Base-by-base conservation (phyloP, 1,140 invertebrate genomes). In the Drosophila melanica region DNA sequence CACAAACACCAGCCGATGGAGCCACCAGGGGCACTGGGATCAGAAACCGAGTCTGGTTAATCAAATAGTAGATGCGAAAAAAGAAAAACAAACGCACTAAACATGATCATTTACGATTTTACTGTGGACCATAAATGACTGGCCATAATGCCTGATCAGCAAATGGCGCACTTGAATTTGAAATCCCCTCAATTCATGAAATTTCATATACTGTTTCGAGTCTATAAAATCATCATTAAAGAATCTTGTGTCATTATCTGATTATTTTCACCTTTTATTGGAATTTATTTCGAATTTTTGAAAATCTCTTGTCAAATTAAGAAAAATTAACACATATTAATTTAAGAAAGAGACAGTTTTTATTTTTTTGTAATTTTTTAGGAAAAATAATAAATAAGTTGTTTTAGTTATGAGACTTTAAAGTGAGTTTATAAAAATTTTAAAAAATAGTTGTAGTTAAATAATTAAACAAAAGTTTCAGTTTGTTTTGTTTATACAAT, bases 51-150 rank as follows among this genome's bases (percentile, higher is more conserved):
- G 47, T 58, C 62, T 87, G 84, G 79, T 65, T 87, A 89, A 87
- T 87, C 82, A 87, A 87, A 86, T 86, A 76, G 75, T 89, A 66
- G 77, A 87, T 77, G 84, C 67, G 70, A 81, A 54, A 82, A 77
- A 64, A 63, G 79, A 44, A 81, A 54, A 82, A 77, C 60, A 63
- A 82, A 44, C 53, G 51, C 76, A 82, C 75, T 89, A 89, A 86
- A 89, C 84, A 87, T 78, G 84, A 82, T 79, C 76, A 74, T 82
- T 79, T 77, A 81, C 62, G 58, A 73, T 79, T 82, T 77, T 77
- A 69, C 27, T 42, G 54, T 59, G 30, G n/a, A 27, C 64, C 51
- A 65, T 55, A 79, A 84, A 79, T 57, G 47, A 44, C 12, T 45
- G 65, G 59, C 70, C 42, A 81, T 76, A 81, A 67, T 67, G 69